These are phyloP conservation scores for Oreotrochilus melanogaster DNA, from an alignment of 2,113 vertebrate species.

Conservation along the genomic window DNA sequence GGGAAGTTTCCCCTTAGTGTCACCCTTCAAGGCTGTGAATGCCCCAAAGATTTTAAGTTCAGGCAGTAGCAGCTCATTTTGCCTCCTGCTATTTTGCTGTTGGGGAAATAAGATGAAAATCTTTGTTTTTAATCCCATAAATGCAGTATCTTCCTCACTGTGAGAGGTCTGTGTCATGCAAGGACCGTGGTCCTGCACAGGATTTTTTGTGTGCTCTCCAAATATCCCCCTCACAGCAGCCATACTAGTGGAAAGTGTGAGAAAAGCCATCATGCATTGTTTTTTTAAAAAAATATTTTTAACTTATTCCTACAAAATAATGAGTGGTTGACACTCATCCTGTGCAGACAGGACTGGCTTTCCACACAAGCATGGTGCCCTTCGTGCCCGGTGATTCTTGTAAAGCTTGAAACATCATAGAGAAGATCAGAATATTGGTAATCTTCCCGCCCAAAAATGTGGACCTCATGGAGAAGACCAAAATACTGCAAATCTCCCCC, in stretches of 20 bases:
- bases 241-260: neutral
- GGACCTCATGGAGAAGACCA: neutral
- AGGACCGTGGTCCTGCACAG: neutral
- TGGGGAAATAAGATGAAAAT: neutral
- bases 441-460: neutral
- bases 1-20: neutral
- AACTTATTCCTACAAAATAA: neutral
- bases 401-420: neutral
- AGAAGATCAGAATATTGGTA: neutral
- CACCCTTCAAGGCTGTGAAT: neutral
- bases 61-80: neutral
- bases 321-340: neutral
- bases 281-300: neutral
- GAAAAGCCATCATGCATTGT: neutral
- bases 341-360: neutral
- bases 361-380: fast-evolving
- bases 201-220: neutral
- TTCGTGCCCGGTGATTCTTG: neutral
- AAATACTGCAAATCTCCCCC: neutral
- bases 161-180: neutral
- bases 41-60: neutral
- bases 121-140: slow-evolving; percentile 11
- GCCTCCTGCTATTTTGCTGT: slow-evolving; percentile 9
- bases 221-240: fast-evolving
- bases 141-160: neutral